phyloP scores from a whole-genome alignment of 2,797 vertebrate genomes.

The Xerus rutilus region DNA sequence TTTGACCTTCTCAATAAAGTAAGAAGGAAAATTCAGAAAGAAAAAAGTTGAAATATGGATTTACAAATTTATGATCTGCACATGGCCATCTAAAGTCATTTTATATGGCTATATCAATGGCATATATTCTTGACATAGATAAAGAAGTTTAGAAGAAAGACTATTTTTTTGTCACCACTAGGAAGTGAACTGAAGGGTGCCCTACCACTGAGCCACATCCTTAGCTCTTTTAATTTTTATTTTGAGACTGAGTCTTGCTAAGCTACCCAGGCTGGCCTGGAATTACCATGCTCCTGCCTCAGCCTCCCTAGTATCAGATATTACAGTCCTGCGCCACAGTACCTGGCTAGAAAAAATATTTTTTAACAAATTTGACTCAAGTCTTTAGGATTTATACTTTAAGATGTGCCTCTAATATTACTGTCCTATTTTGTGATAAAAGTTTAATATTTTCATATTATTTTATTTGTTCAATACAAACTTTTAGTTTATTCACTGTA shows the following conservation, averaged over 20 bases:
- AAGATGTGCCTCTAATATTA: neutral
- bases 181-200: too few species aligned
- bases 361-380: neutral
- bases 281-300: too few species aligned
- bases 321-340: too few species aligned
- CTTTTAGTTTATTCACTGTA: neutral
- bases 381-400: neutral
- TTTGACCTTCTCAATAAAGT: conserved; percentile 34
- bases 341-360: neutral
- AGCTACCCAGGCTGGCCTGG: too few species aligned
- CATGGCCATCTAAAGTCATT: neutral
- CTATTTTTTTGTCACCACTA: too few species aligned
- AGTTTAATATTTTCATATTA: neutral
- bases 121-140: neutral
- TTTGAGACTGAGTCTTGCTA: too few species aligned
- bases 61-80: neutral
- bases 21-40: neutral
- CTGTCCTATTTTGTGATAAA: neutral
- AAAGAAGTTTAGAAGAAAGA: neutral
- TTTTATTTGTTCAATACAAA: neutral
- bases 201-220: too few species aligned
- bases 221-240: too few species aligned
- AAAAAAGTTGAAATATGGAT: neutral
- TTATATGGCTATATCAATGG: neutral
- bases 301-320: too few species aligned